Base-by-base conservation (phyloP, 2,113 vertebrate species). In the Amphiprion percula region DNA sequence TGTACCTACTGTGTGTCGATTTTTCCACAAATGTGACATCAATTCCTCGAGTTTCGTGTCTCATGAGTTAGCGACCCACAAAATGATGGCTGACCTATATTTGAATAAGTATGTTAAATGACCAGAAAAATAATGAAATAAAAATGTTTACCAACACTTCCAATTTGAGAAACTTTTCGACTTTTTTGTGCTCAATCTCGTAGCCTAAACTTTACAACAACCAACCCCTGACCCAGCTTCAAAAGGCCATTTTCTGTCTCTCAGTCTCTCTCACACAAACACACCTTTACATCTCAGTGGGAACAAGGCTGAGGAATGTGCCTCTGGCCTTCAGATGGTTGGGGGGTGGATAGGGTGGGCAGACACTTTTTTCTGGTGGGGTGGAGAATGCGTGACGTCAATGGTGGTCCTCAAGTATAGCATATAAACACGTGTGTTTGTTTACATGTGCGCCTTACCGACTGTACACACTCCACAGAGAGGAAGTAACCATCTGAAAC, bases 301-400 rank as follows among this genome's bases (percentile, higher is more conserved):
- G 77, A 87, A 81, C 59, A 68, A 23, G 58, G 77, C 72, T 71
- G 10, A 83, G 87, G 89, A 90, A 90, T 93, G 89, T 24, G 65
- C 77, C 77, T 79, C 86, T 58, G 81, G 83, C 62, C 67, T 74
- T 82, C 88, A 86, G 77, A 70, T 74, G 58, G 66, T 39, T 63
- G 70, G 33, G 49, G 59, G 65, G 52, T 41, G 30, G 67, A 67
- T 12, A 47, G 26, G 82, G 9, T 47, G 26, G 69, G 59, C 5
- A 65, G 24, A 83, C 47, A 72, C 10, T 28, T 69, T 78, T 69
- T 80, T 63, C n/a, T 71, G 71, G 33, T 26, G 5, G 24, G 6
- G 15, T 10, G 0, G 47, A 55, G 73, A 80, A 86, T 54, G 64
- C 3, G 4, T 74, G 79, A 74, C 61, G 44, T 90, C 86, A 81